These are phyloP conservation scores for Pseudomugil gertrudae DNA, from an alignment of 2,797 vertebrate species.

Conservation along the genomic window DNA sequence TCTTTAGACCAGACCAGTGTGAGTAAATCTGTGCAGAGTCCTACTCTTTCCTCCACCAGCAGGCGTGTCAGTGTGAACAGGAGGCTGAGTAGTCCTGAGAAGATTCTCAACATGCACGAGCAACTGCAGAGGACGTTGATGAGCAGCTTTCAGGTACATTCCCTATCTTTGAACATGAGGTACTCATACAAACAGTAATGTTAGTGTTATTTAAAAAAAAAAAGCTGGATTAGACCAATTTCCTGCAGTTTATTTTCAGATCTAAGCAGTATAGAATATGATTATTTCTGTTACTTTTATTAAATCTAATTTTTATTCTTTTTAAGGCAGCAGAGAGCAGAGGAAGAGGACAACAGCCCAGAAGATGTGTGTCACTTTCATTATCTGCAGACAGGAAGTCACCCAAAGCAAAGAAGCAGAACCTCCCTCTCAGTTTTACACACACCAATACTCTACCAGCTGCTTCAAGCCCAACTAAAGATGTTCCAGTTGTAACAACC, in stretches of 20 bases:
- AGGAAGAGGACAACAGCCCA: constrained; percentile 56
- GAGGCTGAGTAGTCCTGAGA: constrained; percentile 71
- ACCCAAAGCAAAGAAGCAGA: constrained; percentile 34
- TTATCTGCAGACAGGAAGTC: constrained; percentile 24
- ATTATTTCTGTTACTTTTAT: not conserved
- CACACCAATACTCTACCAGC: constrained; percentile 18
- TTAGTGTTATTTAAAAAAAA: not conserved
- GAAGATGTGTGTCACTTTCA: constrained; percentile 42
- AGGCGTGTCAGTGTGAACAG: not conserved
- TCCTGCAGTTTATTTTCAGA: not conserved
- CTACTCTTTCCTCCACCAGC: not conserved
- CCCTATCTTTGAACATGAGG: not conserved
- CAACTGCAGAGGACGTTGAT: constrained; percentile 72
- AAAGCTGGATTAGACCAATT: not conserved
- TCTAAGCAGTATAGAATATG: too few relatives aligned
- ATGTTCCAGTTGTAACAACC: constrained; percentile 10
- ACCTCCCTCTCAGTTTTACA: constrained; percentile 2
- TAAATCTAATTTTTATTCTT: not conserved
- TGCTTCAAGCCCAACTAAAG: constrained; percentile 16
- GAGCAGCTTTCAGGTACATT: constrained; percentile 70
- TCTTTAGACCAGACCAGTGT: constrained; percentile 24
- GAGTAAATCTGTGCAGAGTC: not conserved
- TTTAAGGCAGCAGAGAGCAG: constrained; percentile 56
- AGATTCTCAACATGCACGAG: constrained; percentile 73
- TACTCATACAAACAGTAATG: not conserved